These are phyloP conservation scores for Sterna hirundo DNA, from an alignment of 2,113 vertebrate genomes.

Conservation along the genomic window DNA sequence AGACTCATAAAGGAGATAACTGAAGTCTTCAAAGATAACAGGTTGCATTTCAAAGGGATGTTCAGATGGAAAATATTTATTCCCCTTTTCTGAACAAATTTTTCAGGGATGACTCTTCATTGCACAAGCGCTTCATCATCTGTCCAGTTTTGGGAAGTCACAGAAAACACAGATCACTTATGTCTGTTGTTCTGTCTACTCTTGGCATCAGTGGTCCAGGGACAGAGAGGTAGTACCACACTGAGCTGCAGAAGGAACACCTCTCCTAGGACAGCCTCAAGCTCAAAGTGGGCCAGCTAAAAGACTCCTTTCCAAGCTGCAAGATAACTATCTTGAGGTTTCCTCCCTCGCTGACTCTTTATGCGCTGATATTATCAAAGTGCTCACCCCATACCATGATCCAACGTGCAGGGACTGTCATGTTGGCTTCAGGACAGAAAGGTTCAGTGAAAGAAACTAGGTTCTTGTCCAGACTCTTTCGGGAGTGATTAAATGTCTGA, in stretches of 20 bases:
- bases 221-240: background rate
- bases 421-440: fast-evolving
- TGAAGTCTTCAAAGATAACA: background rate
- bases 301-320: background rate
- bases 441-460: background rate
- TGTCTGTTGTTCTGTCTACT: background rate
- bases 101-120: background rate
- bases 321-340: background rate
- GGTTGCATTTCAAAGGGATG: background rate
- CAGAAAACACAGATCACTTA: background rate
- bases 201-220: background rate
- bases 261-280: background rate
- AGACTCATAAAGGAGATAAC: background rate
- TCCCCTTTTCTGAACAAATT: background rate
- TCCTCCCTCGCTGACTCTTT: background rate
- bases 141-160: background rate
- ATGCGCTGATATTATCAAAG: background rate
- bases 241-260: background rate
- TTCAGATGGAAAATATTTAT: background rate
- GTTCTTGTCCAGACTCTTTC: background rate
- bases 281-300: background rate
- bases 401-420: background rate
- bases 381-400: background rate
- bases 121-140: background rate
- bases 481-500: background rate